These are phyloP conservation scores for Boloria euphrosyne DNA, from an alignment of 2,888 invertebrate genomes.

Conservation along the genomic window DNA sequence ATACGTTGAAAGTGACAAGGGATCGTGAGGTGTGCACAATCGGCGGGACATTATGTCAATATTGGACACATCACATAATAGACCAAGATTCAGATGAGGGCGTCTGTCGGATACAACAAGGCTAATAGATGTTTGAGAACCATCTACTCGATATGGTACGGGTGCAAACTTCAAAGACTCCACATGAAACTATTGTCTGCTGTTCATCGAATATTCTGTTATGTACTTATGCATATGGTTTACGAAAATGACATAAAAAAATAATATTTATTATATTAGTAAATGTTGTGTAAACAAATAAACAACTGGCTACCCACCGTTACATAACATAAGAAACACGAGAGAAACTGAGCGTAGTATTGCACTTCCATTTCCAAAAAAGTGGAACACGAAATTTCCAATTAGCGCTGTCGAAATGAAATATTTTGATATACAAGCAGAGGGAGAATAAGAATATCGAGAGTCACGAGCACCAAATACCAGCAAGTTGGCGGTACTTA, in stretches of 20 bases:
- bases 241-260: background rate
- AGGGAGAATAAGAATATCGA: conserved; percentile 42
- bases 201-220: conserved; percentile 4
- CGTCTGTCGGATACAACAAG: conserved; percentile 54
- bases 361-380: conserved; percentile 33
- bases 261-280: background rate
- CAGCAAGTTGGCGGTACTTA: conserved; percentile 62
- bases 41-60: conserved; percentile 74
- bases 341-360: conserved; percentile 27
- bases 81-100: conserved; percentile 64
- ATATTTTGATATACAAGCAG: conserved; percentile 45
- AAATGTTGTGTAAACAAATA: background rate
- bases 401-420: conserved; percentile 50
- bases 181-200: conserved; percentile 24
- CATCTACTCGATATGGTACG: conserved; percentile 56
- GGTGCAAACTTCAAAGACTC: conserved; percentile 41
- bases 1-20: conserved; percentile 64
- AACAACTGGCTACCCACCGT: conserved; percentile 5
- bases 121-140: conserved; percentile 66
- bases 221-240: background rate
- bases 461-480: conserved; percentile 48
- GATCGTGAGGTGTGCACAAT: conserved; percentile 66
- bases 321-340: conserved; percentile 24
- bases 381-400: conserved; percentile 44
- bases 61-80: conserved; percentile 69